Conservation (phyloP, 2,113 vertebrate species). For the Ceuthmochares aereus region DNA sequence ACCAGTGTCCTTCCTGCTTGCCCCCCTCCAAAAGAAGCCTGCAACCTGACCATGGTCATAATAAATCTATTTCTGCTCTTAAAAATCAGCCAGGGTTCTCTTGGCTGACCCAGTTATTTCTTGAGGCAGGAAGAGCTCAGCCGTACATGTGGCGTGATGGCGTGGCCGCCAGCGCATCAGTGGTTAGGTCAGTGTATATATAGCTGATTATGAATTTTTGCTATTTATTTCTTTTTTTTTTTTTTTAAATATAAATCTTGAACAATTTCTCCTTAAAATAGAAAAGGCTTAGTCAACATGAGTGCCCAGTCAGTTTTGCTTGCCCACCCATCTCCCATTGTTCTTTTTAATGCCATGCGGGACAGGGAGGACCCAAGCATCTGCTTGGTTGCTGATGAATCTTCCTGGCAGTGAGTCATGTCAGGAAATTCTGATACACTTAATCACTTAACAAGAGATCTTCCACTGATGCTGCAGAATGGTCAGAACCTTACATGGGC, state of each 20-base stretch:
- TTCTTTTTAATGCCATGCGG: neutral
- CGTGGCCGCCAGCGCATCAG: neutral
- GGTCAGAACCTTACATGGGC: neutral
- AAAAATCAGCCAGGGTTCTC: conserved; percentile 65
- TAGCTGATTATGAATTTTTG: neutral
- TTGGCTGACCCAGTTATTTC: conserved; percentile 76
- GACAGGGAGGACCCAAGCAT: neutral
- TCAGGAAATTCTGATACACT: conserved; percentile 24
- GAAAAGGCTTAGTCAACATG: conserved; percentile 32
- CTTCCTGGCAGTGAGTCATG: neutral
- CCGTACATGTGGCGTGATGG: neutral
- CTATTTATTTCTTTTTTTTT: neutral
- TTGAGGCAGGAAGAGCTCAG: neutral
- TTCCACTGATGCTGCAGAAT: neutral
- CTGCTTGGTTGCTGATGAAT: neutral
- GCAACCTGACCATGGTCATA: neutral
- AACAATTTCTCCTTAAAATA: conserved; percentile 36
- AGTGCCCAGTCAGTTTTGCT: neutral
- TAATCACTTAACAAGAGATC: neutral
- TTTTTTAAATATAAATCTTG: neutral
- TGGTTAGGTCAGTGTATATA: neutral
- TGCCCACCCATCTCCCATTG: neutral
- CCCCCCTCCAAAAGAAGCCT: neutral
- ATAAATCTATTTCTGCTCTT: conserved; percentile 71
- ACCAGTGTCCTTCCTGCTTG: neutral